Conservation (phyloP, 2,797 vertebrate genomes). For the Furcifer pardalis region DNA sequence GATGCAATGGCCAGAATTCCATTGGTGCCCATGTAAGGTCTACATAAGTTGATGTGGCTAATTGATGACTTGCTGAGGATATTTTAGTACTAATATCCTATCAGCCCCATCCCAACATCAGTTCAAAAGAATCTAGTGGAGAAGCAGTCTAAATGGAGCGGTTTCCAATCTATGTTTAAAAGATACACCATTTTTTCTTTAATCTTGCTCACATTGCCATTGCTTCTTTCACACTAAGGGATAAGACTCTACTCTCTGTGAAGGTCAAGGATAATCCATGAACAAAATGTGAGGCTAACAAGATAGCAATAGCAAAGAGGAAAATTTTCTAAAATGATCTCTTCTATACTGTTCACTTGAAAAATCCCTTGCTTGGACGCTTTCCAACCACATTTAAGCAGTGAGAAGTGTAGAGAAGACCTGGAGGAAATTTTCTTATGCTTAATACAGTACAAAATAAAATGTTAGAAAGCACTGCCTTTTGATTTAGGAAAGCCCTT, state of each 20-base stretch:
- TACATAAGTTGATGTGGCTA: no score
- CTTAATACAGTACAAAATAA: slow-evolving; percentile 45
- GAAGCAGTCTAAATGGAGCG: no score
- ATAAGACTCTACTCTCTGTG: neutral
- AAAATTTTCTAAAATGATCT: neutral
- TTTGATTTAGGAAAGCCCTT: slow-evolving; percentile 45
- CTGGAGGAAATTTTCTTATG: slow-evolving; percentile 43
- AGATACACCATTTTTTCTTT: neutral
- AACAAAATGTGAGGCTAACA: neutral
- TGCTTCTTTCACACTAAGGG: neutral
- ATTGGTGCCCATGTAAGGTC: no score
- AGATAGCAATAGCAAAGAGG: neutral
- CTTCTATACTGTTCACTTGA: neutral
- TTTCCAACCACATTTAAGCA: slow-evolving; percentile 34
- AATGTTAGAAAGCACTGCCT: slow-evolving; percentile 35
- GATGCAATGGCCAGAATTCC: no score
- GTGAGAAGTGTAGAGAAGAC: slow-evolving; percentile 27
- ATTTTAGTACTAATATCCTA: no score
- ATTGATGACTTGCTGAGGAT: no score
- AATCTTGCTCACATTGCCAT: neutral
- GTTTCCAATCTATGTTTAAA: no score
- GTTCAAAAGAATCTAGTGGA: no score
- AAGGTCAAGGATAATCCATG: neutral
- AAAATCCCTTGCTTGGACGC: neutral
- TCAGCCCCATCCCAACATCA: no score